Conservation (phyloP, 1,140 invertebrate genomes). For the Orussus abietinus region DNA sequence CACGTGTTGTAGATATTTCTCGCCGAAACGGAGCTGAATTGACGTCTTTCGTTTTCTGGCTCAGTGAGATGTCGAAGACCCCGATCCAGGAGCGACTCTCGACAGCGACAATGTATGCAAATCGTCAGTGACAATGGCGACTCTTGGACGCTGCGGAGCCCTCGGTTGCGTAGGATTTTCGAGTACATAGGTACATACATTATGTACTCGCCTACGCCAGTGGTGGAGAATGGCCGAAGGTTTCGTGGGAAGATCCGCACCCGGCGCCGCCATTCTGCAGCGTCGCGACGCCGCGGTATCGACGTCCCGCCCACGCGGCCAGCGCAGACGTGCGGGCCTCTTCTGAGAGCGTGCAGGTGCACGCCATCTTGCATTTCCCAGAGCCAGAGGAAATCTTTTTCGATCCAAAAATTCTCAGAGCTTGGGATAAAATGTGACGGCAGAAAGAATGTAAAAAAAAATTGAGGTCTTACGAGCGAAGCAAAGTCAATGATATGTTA, state of each 20-base stretch:
- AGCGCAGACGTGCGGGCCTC: constrained; percentile 5
- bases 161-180: no score
- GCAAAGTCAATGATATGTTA: constrained; percentile 1
- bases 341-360: constrained; percentile 16
- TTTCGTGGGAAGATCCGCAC: constrained; percentile 19
- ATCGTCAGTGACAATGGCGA: no score
- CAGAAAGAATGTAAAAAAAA: neutral
- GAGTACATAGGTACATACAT: no score
- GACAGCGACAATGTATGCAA: no score
- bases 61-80: no score
- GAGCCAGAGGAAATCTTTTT: constrained; percentile 13
- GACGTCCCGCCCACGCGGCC: constrained; percentile 17
- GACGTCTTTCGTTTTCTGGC: no score
- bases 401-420: no score
- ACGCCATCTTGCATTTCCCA: constrained; percentile 24
- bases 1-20: no score
- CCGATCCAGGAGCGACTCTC: no score
- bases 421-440: no score
- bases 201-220: constrained; percentile 1
- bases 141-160: no score
- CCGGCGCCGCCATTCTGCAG: constrained; percentile 45
- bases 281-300: constrained; percentile 34
- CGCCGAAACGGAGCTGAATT: no score
- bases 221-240: constrained; percentile 3
- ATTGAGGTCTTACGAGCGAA: neutral